Evolutionary conservation across 1,140 invertebrate genomes (phyloP), one percentile per base, ranked within the genome.

Genomic region (Aphelinus certus): DNA sequence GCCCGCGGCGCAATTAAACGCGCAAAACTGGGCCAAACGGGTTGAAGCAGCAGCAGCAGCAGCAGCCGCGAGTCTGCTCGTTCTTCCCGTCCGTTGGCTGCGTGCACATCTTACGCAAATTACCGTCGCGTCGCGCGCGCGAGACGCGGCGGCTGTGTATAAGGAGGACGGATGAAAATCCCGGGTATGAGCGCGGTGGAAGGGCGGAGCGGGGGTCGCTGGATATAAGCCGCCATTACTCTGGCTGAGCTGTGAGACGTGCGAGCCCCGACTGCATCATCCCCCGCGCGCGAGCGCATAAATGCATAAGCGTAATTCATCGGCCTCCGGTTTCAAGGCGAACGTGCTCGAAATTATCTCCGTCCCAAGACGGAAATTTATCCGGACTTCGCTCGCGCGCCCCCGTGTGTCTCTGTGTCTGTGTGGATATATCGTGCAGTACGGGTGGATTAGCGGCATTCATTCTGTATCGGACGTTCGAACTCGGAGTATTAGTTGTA

Each of bases 131-230:
- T 9, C 26, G 26, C 26, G 26, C 26, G 26, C 26, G 26, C 26
- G 26, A 26, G 26, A 26, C 26, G 26, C 26, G 26, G 26, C 0
- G 26, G 26, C 26, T 26, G 26, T 26, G 26, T 60, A 26, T 58
- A 60, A 51, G 47, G 45, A 51, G 62, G 53, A 71, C 51, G 55
- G 56, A 65, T 46, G 55, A 58, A 51, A 58, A 73, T 73, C 63
- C 42, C 6, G 6, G 61, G n/a, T 26, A 26, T 26, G 26, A 26
- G 26, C 26, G 26, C 26, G 26, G 26, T 26, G 26, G 26, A 26
- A 26, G 26, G 26, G 26, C 26, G 26, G 26, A 26, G 26, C 26
- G 26, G 7, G 7, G 56, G 3, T 1, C 43, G 58, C n/a, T 2
- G 47, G 9, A 42, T n/a, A 60, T 58, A 58, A 66, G 63, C 55